Base-by-base conservation (phyloP, 2,888 invertebrate genomes). In the Acronicta aceris region DNA sequence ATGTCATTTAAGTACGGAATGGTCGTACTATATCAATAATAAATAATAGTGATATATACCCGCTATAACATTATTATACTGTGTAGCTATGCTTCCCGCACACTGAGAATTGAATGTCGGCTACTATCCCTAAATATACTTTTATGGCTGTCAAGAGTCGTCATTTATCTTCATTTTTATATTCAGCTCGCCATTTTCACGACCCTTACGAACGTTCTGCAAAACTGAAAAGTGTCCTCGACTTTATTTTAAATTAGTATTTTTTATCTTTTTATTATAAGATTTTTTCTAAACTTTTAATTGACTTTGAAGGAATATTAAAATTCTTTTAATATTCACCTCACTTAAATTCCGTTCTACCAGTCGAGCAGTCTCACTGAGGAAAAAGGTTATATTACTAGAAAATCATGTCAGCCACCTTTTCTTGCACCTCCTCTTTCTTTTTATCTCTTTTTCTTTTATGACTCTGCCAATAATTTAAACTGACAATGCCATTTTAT, bases 151-250 rank as follows among this genome's bases (percentile, higher is more conserved):
- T 57, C 73, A 57, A 53, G 68, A 69, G 62, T 56, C 56, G 25
- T 73, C 61, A 67, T 69, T 67, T 73, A 69, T 67, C 68, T 69
- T 73, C 62, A 67, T 69, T 73, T 67, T 67, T 69, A 69, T 73
- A 67, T 54, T 67, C 53, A 46, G 42, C 36, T 12, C 53, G 49
- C 45, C 36, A 51, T 68, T 68, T 71, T 51, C 50, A 43, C 43
- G 59, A 65, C 50, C 59, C 66, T 65, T 65, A 51, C 52, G 25
- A 15, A 48, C 36, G 40, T 13, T 42, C 49, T 36, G 40, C 30
- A 36, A 57, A 64, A 49, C 8, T 40, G 21, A 6, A 10, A 21
- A 25, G 38, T 3, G 21, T 2, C n/a, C n/a, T n/a, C 15, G 21
- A 40, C 9, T 9, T 6, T 49, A 7, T 38, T 48, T 17, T 21